A percentile compares a stretch with the other conserved stretches of the same genome.
These are phyloP conservation scores for Pelodiscus sinensis DNA, from an alignment of 2,113 vertebrate genomes.

Conservation along the genomic window DNA sequence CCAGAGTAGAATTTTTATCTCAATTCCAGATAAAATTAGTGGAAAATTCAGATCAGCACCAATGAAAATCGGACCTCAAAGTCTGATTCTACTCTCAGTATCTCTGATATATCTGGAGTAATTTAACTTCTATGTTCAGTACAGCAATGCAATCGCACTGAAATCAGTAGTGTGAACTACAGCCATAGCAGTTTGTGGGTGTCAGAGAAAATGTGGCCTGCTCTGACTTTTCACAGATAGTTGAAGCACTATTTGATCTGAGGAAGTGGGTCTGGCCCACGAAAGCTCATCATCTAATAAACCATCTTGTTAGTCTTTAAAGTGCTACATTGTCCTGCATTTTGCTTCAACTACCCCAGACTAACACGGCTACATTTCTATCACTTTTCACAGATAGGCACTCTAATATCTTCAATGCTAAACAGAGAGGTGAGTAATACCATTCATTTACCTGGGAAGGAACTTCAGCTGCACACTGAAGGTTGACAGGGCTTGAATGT, in stretches of 20 bases:
- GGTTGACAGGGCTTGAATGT: constrained; percentile 85
- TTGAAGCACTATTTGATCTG: no score
- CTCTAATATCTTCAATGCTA: not conserved
- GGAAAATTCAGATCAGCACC: not conserved
- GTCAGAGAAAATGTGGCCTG: not conserved
- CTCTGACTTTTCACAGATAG: not conserved
- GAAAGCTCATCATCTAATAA: no score
- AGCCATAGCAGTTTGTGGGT: not conserved
- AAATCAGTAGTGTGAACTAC: not conserved
- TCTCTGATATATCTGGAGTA: not conserved
- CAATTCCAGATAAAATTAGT: not conserved
- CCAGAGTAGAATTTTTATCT: not conserved
- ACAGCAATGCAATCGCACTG: not conserved
- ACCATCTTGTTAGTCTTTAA: no score
- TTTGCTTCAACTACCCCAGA: no score
- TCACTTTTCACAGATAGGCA: not conserved
- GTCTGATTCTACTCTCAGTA: not conserved
- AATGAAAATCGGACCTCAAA: not conserved
- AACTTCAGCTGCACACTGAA: constrained; percentile 89
- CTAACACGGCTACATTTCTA: no score
- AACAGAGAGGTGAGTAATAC: not conserved
- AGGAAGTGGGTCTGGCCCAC: no score
- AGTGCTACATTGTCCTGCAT: no score
- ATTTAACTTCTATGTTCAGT: not conserved
- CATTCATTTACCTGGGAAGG: constrained; percentile 85